Base-by-base conservation (phyloP, 2,113 vertebrate genomes). In the Pampusana beccarii region DNA sequence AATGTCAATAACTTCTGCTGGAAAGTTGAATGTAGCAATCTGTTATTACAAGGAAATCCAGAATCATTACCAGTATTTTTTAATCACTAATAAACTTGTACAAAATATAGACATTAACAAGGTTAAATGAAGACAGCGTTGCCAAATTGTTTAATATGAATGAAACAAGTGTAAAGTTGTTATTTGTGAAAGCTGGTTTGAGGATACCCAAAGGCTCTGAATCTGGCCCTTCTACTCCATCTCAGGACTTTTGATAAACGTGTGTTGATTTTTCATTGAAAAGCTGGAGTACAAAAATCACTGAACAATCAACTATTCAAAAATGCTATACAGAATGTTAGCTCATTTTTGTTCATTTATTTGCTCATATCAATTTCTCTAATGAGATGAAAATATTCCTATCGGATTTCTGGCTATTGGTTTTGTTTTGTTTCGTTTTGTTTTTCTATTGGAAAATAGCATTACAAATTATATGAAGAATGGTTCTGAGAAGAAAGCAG, bases 211-310 rank as follows among this genome's bases (percentile, higher is more conserved):
- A 20, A 70, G 34, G 2, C 3, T 60, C 50, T 88, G 40, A 51
- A 44, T 64, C 18, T 19, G 9, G 17, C 6, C 12, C 42, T 74
- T 28, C 28, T 60, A 10, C 5, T 58, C 11, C 11, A 26, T 42
- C 13, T 71, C 62, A 74, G 9, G 34, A 40, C 8, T 80, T 92
- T n/a, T 58, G 46, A 78, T 26, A 81, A 91, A 46, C 6, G 34
- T 29, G 38, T 56, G 9, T 40, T 77, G 25, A 58, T 66, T 95
- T 95, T 77, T 87, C 24, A 60, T n/a, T 85, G 31, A 71, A 93
- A 92, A 58, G 6, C 3, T 34, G 5, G 38, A 34, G 19, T 56
- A 78, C 6, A 86, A 87, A 90, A 50, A 17, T 58, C 23, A 24
- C 2, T 10, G 56, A 79, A 78, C 5, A 24, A 66, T 34, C 21